Conservation (phyloP, 2,113 vertebrate genomes). For the Orthonyx spaldingii region DNA sequence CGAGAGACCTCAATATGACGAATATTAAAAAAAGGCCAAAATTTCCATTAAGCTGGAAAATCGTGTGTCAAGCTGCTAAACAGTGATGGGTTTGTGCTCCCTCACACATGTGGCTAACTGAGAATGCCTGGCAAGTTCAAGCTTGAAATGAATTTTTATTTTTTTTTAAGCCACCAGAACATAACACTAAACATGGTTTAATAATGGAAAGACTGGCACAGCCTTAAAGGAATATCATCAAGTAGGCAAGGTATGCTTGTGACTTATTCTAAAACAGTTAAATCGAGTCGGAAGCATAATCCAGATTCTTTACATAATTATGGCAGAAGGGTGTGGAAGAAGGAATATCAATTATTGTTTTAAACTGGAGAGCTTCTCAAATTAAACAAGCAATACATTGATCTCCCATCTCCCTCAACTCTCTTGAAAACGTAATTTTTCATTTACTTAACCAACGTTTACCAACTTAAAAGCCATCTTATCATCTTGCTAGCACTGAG, state of each 20-base stretch:
- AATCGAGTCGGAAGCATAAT: constrained; percentile 49
- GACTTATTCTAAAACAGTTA: constrained; percentile 54
- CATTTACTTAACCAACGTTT: too few species aligned
- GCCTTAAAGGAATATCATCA: constrained; percentile 57
- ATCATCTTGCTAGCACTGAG: not conserved
- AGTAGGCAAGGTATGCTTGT: constrained; percentile 44
- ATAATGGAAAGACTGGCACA: constrained; percentile 66
- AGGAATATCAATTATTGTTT: constrained; percentile 13
- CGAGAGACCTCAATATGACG: not conserved
- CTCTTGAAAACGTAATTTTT: not conserved
- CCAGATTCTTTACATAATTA: constrained; percentile 64
- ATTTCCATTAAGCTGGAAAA: not conserved
- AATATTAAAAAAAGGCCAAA: not conserved
- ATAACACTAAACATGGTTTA: constrained; percentile 58
- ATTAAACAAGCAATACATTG: not conserved
- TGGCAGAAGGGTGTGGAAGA: constrained; percentile 33
- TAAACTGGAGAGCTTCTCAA: not conserved
- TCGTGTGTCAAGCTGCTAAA: not conserved
- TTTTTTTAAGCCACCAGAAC: constrained; percentile 46
- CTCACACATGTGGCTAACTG: constrained; percentile 43
- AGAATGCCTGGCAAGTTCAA: constrained; percentile 31
- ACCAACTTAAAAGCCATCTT: not conserved
- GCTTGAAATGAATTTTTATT: constrained; percentile 38
- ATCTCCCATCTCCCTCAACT: not conserved
- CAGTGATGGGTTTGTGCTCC: not conserved